Evolutionary conservation across 2,888 invertebrate genomes (phyloP).

Genomic region (Koerneria pararmatus): DNA sequence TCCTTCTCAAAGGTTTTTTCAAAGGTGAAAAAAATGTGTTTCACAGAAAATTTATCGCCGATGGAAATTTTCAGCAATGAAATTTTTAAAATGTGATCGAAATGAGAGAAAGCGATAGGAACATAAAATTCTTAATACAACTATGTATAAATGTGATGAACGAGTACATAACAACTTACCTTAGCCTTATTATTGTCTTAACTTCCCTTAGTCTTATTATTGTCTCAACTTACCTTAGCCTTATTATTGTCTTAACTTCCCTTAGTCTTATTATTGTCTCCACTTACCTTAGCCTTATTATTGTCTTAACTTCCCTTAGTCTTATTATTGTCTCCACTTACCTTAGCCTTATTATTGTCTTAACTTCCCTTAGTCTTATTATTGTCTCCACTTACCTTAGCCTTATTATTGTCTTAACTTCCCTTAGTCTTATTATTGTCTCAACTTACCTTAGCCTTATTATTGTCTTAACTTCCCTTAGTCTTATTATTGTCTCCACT

Average conservation of each 20-base stretch:
- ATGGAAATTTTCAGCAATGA: too few species aligned
- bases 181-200: not conserved
- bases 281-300: slow-evolving; percentile 4
- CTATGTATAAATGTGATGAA: not conserved
- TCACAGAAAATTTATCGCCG: too few species aligned
- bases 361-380: not conserved
- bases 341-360: not conserved
- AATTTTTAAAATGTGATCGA: too few species aligned
- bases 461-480: not conserved
- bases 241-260: not conserved
- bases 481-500: slow-evolving; percentile 11
- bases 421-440: too few species aligned
- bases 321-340: not conserved
- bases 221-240: too few species aligned
- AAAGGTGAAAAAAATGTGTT: too few species aligned
- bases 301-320: slow-evolving; percentile 12
- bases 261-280: not conserved
- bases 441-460: not conserved
- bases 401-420: too few species aligned
- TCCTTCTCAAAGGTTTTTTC: too few species aligned
- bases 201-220: slow-evolving; percentile 3
- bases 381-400: slow-evolving; percentile 14
- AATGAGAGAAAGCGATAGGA: too few species aligned
- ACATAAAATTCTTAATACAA: not conserved
- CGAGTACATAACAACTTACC: not conserved